phyloP scores from a whole-genome alignment of 2,797 vertebrate species.

The Siniperca undulata region DNA sequence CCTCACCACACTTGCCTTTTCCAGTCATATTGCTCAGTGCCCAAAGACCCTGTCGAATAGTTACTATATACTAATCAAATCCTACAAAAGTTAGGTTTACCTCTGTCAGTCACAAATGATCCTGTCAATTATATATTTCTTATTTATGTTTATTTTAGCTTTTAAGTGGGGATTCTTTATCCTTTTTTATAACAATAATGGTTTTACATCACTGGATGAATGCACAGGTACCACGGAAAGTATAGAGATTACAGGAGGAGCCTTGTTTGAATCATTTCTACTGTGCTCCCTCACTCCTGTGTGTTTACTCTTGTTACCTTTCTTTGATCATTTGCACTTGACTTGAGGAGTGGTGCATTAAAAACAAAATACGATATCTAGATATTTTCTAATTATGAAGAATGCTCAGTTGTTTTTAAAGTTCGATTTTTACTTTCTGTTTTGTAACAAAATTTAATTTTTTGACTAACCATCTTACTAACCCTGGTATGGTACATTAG shows the following conservation, averaged over 20 bases:
- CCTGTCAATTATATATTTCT: slow-evolving; percentile 12
- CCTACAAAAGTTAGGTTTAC: slow-evolving; percentile 6
- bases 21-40: slow-evolving; percentile 23
- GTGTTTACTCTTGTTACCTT: slow-evolving; percentile 52
- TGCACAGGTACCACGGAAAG: slow-evolving; percentile 22
- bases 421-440: slow-evolving; percentile 23
- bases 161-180: slow-evolving; percentile 13
- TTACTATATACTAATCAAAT: slow-evolving; percentile 33
- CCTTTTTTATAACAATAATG: slow-evolving; percentile 5
- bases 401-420: slow-evolving; percentile 26
- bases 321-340: slow-evolving; percentile 72
- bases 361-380: slow-evolving; percentile 17
- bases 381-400: slow-evolving; percentile 34
- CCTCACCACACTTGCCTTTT: slow-evolving; percentile 50
- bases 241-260: slow-evolving; percentile 24
- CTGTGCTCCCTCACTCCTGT: slow-evolving; percentile 17
- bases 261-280: slow-evolving; percentile 23
- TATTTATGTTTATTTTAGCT: slow-evolving; percentile 63
- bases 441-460: slow-evolving; percentile 39
- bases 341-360: slow-evolving; percentile 51
- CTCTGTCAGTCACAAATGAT: slow-evolving; percentile 6
- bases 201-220: slow-evolving; percentile 36
- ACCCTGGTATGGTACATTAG: slow-evolving; percentile 1
- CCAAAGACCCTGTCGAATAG: slow-evolving; percentile 35
- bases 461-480: slow-evolving; percentile 45